phyloP scores from a whole-genome alignment of 2,797 vertebrate genomes.

The Todus mexicanus region DNA sequence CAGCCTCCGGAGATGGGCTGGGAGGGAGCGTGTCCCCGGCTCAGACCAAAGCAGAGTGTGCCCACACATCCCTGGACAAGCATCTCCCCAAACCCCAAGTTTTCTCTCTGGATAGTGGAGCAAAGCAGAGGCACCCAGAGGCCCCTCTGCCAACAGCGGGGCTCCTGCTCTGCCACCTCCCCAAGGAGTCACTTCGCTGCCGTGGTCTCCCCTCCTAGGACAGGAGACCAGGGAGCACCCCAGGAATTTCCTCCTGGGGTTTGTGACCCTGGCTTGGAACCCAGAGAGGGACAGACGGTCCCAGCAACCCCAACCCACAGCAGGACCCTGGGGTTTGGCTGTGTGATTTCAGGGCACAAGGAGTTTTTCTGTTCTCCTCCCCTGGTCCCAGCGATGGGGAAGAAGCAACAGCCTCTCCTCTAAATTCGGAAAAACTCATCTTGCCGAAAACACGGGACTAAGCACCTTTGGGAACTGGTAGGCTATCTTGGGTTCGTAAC shows the following conservation, averaged over 20 bases:
- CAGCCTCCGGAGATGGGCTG: not conserved
- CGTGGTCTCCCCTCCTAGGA: not conserved
- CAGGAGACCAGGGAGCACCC: not conserved
- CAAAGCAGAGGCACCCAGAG: not conserved
- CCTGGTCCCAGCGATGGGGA: not conserved
- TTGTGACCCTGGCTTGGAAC: not conserved
- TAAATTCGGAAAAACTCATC: not conserved
- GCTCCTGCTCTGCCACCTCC: not conserved
- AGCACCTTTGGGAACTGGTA: constrained; percentile 98
- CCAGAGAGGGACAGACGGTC: not conserved
- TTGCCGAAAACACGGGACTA: fast-evolving
- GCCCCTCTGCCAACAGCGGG: not conserved
- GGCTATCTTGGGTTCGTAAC: constrained; percentile 87
- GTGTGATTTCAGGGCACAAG: too few species aligned
- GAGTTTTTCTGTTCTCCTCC: not conserved
- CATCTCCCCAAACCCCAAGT: not conserved
- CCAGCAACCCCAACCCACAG: not conserved
- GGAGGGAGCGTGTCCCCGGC: fast-evolving
- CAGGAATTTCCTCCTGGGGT: not conserved
- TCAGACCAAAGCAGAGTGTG: not conserved
- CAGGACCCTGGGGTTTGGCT: not conserved
- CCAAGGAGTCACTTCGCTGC: not conserved
- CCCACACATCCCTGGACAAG: not conserved
- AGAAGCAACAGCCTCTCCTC: not conserved
- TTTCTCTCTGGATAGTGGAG: not conserved